These are phyloP conservation scores for Stegodyphus mimosarum DNA, from an alignment of 1,140 invertebrate genomes.

Conservation along the genomic window DNA sequence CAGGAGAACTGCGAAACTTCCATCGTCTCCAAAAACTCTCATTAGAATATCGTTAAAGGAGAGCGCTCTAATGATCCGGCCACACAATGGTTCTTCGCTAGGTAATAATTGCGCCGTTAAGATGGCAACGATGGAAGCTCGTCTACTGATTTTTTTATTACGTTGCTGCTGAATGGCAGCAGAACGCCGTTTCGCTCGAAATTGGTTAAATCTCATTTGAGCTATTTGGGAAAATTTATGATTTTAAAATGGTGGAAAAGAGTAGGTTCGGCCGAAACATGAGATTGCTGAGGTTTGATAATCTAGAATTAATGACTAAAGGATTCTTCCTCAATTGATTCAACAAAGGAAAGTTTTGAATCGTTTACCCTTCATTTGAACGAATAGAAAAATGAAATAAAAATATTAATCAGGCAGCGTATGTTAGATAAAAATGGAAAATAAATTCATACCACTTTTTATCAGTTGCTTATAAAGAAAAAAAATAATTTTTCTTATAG, in stretches of 20 bases:
- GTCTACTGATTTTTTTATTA: neutral
- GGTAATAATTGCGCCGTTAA: conserved; percentile 54
- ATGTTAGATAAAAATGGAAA: no score
- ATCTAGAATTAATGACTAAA: conserved; percentile 9
- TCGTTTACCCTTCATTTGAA: no score
- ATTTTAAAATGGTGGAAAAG: conserved; percentile 8
- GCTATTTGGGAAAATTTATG: conserved; percentile 17
- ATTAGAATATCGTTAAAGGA: conserved; percentile 57
- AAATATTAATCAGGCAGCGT: no score
- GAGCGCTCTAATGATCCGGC: conserved; percentile 38
- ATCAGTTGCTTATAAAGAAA: no score
- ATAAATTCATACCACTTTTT: no score
- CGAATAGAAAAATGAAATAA: no score
- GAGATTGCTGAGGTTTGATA: conserved; percentile 1
- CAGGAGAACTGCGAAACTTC: conserved; percentile 34
- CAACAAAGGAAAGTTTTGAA: no score
- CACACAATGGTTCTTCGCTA: conserved; percentile 33
- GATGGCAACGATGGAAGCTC: conserved; percentile 18
- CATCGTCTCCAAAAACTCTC: conserved; percentile 54
- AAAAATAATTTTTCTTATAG: no score
- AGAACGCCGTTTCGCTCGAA: neutral
- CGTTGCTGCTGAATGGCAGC: neutral
- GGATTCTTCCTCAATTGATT: no score
- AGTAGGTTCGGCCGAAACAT: neutral
- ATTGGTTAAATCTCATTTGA: neutral